These are phyloP conservation scores for Nephrotoma guestfalica DNA, from an alignment of 2,888 invertebrate species.

Conservation along the genomic window DNA sequence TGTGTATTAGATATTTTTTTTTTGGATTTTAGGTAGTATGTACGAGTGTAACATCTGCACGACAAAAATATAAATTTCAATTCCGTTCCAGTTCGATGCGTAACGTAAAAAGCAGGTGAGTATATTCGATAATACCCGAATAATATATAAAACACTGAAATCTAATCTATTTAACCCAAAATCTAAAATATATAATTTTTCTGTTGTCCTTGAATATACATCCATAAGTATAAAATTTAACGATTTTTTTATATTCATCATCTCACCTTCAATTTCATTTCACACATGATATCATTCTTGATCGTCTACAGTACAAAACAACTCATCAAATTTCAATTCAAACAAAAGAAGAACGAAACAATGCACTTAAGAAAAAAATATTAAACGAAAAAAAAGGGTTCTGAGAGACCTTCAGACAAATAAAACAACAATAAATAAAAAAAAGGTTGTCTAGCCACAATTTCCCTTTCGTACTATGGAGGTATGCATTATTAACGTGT, in stretches of 20 bases:
- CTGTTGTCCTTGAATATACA: not conserved
- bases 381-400: not conserved
- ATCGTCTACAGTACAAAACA: not conserved
- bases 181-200: not conserved
- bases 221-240: not conserved
- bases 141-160: not conserved
- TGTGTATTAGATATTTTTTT: not conserved
- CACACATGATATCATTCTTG: constrained; percentile 1
- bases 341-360: not conserved
- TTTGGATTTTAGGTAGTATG: not conserved
- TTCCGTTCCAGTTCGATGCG: not conserved
- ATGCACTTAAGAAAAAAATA: not conserved
- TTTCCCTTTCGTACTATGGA: constrained; percentile 1
- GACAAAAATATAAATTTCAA: not conserved
- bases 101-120: not conserved
- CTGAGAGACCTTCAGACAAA: not conserved
- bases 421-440: not conserved
- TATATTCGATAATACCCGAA: not conserved
- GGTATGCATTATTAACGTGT: not conserved
- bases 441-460: constrained; percentile 4
- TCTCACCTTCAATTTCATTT: constrained; percentile 4
- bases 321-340: not conserved
- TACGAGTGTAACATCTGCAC: not conserved
- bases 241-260: not conserved
- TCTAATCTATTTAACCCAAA: not conserved